These are phyloP conservation scores for Copidosoma aretas DNA, from an alignment of 2,888 invertebrate genomes.

Conservation along the genomic window DNA sequence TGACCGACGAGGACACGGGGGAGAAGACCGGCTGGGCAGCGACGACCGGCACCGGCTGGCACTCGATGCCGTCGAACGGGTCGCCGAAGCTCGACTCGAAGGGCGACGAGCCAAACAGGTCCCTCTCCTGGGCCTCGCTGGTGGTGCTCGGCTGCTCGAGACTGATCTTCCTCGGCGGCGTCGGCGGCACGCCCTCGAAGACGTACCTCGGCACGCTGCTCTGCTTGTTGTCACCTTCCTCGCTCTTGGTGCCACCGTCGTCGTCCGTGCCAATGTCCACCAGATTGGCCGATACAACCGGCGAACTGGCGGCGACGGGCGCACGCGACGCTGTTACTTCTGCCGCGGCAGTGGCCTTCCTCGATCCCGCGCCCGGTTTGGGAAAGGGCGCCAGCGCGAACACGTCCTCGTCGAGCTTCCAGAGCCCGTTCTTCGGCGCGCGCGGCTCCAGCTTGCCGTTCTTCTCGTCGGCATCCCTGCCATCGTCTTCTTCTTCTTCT, in stretches of 20 bases:
- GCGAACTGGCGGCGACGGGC: slow-evolving; percentile 42
- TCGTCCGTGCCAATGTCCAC: slow-evolving; percentile 45
- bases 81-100: slow-evolving; percentile 57
- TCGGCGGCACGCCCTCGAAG: slow-evolving; percentile 3
- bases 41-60: neutral
- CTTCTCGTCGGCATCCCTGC: neutral
- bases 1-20: slow-evolving; percentile 19
- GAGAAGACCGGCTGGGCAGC: slow-evolving; percentile 4
- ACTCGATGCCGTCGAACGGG: slow-evolving; percentile 51
- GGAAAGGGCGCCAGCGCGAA: slow-evolving; percentile 76
- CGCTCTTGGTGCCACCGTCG: neutral
- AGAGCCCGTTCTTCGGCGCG: slow-evolving; percentile 45
- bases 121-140: slow-evolving; percentile 46
- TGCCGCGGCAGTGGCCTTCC: slow-evolving; percentile 42
- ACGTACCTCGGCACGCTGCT: slow-evolving; percentile 20
- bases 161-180: slow-evolving; percentile 11
- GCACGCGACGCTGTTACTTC: slow-evolving; percentile 39
- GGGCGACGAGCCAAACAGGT: slow-evolving; percentile 61
- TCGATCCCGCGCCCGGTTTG: slow-evolving; percentile 49
- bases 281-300: slow-evolving; percentile 46
- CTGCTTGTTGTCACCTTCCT: neutral
- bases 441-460: neutral
- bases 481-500: slow-evolving; percentile 45
- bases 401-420: slow-evolving; percentile 66
- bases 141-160: slow-evolving; percentile 5